phyloP scores from a whole-genome alignment of 2,797 vertebrate genomes.

The Chromobotia macracanthus region DNA sequence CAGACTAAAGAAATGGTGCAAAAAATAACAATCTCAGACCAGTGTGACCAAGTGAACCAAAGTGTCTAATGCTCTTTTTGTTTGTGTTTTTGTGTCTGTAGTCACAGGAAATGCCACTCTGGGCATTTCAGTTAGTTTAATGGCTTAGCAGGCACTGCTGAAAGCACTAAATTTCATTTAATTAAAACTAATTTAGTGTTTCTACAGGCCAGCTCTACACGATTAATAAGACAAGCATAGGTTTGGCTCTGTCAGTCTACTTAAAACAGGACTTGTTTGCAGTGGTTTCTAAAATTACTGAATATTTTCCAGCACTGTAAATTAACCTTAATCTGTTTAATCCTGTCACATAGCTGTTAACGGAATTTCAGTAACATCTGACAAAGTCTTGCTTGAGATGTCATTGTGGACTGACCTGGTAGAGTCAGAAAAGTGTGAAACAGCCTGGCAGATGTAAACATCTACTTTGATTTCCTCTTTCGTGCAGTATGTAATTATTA shows the following conservation, averaged over 20 bases:
- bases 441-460: constrained; percentile 24
- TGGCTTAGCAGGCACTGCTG: constrained; percentile 25
- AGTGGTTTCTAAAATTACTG: not conserved
- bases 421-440: not conserved
- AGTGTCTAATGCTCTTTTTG: not conserved
- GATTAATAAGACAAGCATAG: not conserved
- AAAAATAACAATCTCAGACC: constrained; percentile 29
- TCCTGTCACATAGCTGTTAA: not conserved
- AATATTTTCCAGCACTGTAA: not conserved
- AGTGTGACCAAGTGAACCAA: not conserved
- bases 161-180: constrained; percentile 41
- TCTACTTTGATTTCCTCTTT: constrained; percentile 24
- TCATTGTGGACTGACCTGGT: not conserved
- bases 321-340: not conserved
- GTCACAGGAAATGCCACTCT: constrained; percentile 20
- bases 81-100: constrained; percentile 12
- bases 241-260: not conserved
- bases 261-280: not conserved
- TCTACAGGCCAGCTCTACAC: constrained; percentile 1
- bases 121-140: not conserved
- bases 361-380: not conserved
- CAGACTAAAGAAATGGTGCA: not conserved
- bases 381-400: not conserved
- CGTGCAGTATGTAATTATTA: not conserved
- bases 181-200: constrained; percentile 33